A percentile compares a stretch with the other conserved stretches of the same genome.
phyloP scores from a whole-genome alignment of 2,797 vertebrate species.

The Ambastaia sidthimunki region DNA sequence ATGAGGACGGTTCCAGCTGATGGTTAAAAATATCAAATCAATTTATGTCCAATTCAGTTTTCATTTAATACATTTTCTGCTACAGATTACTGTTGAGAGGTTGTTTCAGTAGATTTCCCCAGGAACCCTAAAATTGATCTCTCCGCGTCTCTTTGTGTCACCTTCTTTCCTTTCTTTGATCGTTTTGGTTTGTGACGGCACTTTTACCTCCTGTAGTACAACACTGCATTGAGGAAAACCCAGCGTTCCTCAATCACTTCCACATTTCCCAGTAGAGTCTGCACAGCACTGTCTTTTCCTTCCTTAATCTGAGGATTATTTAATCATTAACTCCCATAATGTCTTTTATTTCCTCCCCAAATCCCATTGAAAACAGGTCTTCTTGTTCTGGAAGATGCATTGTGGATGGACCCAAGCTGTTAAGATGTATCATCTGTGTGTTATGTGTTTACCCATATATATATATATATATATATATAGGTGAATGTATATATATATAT shows the following conservation, averaged over 20 bases:
- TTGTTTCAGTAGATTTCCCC: not conserved
- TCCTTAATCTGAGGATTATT: not conserved
- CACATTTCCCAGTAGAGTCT: not conserved
- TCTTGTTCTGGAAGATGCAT: not conserved
- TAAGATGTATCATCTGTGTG: not conserved
- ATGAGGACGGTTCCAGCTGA: not conserved
- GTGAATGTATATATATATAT: not conserved
- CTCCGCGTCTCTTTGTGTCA: not conserved
- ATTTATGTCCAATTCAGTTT: not conserved
- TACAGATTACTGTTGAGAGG: not conserved
- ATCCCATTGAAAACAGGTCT: not conserved
- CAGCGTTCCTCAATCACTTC: not conserved
- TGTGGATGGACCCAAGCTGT: not conserved
- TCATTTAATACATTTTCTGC: not conserved
- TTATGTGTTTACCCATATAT: not conserved
- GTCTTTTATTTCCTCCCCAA: not conserved
- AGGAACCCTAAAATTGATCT: constrained; percentile 1
- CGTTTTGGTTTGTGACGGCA: constrained; percentile 5
- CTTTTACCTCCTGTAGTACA: constrained; percentile 43
- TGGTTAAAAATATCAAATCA: constrained; percentile 1
- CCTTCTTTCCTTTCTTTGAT: constrained; percentile 17
- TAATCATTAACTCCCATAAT: not conserved
- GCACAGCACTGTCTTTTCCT: not conserved
- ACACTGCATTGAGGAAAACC: constrained; percentile 35
- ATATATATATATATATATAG: too few relatives aligned